phyloP scores from a whole-genome alignment of 2,797 vertebrate species.

The Enteromius argenteus region DNA sequence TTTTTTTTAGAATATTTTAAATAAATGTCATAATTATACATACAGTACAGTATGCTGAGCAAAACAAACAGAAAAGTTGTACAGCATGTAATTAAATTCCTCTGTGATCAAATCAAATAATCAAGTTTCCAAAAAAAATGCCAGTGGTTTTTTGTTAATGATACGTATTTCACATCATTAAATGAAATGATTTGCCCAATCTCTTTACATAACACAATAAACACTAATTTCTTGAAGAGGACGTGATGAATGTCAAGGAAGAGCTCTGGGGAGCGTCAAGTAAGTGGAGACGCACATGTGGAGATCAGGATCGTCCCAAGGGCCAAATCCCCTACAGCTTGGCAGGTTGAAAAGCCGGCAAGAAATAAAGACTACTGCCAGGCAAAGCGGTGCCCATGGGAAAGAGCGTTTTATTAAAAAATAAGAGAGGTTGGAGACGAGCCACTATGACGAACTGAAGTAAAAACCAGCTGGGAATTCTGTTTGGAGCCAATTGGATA shows the following conservation, averaged over 20 bases:
- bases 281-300: constrained; percentile 24
- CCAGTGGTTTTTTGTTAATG: background rate
- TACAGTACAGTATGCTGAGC: background rate
- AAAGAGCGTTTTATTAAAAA: constrained; percentile 48
- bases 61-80: background rate
- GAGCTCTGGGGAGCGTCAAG: constrained; percentile 25
- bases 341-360: constrained; percentile 51
- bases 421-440: constrained; percentile 35
- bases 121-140: background rate
- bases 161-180: constrained; percentile 12
- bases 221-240: constrained; percentile 33
- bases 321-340: constrained; percentile 44
- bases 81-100: background rate
- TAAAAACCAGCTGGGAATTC: constrained; percentile 20
- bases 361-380: constrained; percentile 56
- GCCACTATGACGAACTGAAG: constrained; percentile 37
- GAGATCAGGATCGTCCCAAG: constrained; percentile 39
- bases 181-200: constrained; percentile 12
- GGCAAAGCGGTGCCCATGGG: constrained; percentile 37
- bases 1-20: no score
- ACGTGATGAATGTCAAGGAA: constrained; percentile 48
- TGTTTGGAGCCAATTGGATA: constrained; percentile 10
- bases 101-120: background rate
- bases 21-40: background rate
- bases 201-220: constrained; percentile 46